These are phyloP conservation scores for Leuciscus idus DNA, from an alignment of 2,113 vertebrate species.

Conservation along the genomic window DNA sequence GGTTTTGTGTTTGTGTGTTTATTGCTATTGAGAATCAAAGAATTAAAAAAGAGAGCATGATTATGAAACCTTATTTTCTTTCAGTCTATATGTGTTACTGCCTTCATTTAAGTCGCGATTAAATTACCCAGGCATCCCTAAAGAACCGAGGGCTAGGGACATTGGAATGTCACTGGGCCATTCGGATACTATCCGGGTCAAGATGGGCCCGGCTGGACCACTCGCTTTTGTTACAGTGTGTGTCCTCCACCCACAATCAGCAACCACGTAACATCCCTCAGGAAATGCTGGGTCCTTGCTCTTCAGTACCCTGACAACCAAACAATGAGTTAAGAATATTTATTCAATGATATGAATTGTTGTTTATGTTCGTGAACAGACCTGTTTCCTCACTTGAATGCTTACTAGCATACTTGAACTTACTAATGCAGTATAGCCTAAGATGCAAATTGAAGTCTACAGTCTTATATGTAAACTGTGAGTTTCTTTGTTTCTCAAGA, in stretches of 20 bases:
- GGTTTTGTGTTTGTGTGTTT: not conserved
- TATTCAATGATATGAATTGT: not conserved
- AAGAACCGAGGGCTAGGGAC: conserved; percentile 82
- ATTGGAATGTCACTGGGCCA: conserved; percentile 82
- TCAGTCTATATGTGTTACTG: too few species aligned
- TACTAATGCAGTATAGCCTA: not conserved
- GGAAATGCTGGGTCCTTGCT: conserved; percentile 82
- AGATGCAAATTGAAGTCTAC: not conserved
- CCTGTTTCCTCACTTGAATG: not conserved
- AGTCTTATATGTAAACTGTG: not conserved
- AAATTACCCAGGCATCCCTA: conserved; percentile 88
- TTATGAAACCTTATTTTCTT: too few species aligned
- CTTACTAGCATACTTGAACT: not conserved
- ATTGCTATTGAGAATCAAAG: too few species aligned
- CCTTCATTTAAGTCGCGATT: not conserved
- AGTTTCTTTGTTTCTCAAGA: not conserved
- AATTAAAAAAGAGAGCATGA: too few species aligned
- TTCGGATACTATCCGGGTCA: conserved; percentile 67
- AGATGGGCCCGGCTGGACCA: conserved; percentile 72
- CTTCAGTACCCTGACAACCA: conserved; percentile 78
- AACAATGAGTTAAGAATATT: conserved; percentile 14
- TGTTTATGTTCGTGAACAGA: not conserved
- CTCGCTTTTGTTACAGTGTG: conserved; percentile 66
- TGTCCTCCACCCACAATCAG: conserved; percentile 76
- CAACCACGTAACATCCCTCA: conserved; percentile 72